A percentile compares a stretch with the other conserved stretches of the same genome.
phyloP scores from a whole-genome alignment of 2,797 vertebrate species.

The Etheostoma nigrum region DNA sequence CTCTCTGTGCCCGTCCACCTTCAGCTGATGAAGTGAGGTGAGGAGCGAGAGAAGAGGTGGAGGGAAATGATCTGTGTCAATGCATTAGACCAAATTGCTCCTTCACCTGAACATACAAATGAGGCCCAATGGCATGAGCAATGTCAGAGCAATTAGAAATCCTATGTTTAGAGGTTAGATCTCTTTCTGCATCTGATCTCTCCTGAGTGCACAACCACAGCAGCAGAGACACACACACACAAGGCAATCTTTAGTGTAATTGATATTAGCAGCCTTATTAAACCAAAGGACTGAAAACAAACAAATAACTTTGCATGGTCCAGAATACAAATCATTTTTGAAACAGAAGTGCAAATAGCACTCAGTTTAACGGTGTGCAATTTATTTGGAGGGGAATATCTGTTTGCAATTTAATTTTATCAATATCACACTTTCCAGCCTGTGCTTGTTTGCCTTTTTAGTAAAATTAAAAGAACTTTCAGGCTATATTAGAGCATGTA shows the following conservation, averaged over 20 bases:
- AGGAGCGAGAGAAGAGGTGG: conserved; percentile 67
- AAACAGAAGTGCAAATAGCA: conserved; percentile 26
- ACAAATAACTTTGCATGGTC: conserved; percentile 61
- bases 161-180: conserved; percentile 75
- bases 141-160: conserved; percentile 82
- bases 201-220: conserved; percentile 45
- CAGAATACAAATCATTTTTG: conserved; percentile 60
- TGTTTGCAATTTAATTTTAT: conserved; percentile 49
- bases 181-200: conserved; percentile 58
- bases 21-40: conserved; percentile 74
- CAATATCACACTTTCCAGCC: conserved; percentile 31
- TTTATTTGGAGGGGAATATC: conserved; percentile 39
- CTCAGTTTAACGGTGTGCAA: conserved; percentile 33
- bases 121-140: conserved; percentile 77
- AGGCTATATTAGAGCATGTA: conserved; percentile 25
- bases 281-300: conserved; percentile 72
- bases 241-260: conserved; percentile 71
- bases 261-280: conserved; percentile 76
- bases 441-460: conserved; percentile 8
- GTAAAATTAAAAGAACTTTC: conserved; percentile 26
- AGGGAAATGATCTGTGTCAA: conserved; percentile 84
- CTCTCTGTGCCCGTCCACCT: conserved; percentile 70
- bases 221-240: conserved; percentile 48
- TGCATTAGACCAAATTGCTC: conserved; percentile 82
- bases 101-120: conserved; percentile 84